A percentile compares a stretch with the other conserved stretches of the same genome.
Conservation (phyloP, 1,140 invertebrate genomes). For the Nebria ingens region DNA sequence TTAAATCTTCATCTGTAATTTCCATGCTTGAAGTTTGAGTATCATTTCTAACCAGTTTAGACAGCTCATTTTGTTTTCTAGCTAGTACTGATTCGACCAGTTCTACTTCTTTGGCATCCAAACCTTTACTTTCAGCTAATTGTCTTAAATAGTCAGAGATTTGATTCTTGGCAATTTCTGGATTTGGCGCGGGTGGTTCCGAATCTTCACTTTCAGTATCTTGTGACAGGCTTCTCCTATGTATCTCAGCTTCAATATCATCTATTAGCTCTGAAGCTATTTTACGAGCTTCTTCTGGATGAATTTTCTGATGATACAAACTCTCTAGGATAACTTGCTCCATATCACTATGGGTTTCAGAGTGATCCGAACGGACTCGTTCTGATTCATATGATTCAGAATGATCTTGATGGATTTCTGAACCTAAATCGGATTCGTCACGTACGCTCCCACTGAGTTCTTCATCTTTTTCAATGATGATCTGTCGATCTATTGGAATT, state of each 20-base stretch:
- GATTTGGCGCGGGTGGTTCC: constrained; percentile 15
- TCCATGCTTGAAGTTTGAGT: constrained; percentile 51
- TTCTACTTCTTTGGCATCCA: constrained; percentile 36
- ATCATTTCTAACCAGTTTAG: constrained; percentile 37
- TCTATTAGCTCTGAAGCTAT: constrained; percentile 41
- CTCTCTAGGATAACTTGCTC: constrained; percentile 32
- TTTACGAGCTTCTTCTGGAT: constrained; percentile 38
- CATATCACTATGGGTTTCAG: constrained; percentile 30
- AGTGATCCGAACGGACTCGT: constrained; percentile 28
- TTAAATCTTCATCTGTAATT: constrained; percentile 56
- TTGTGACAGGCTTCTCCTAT: constrained; percentile 28
- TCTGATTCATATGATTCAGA: constrained; percentile 30
- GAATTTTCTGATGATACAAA: constrained; percentile 39
- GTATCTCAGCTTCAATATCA: constrained; percentile 42
- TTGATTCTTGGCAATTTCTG: constrained; percentile 27
- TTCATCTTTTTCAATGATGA: constrained; percentile 32
- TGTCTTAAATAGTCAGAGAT: constrained; percentile 37
- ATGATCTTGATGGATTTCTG: constrained; percentile 31
- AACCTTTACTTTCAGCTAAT: constrained; percentile 34
- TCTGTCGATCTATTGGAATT: constrained; percentile 26
- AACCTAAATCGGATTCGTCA: constrained; percentile 31
- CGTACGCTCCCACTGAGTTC: constrained; percentile 23
- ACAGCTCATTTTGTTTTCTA: constrained; percentile 36
- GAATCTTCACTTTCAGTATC: constrained; percentile 6
- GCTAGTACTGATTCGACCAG: constrained; percentile 40